A percentile compares a stretch with the other conserved stretches of the same genome.
Conservation (phyloP, 2,888 invertebrate species). For the Leptodirus hochenwartii region DNA sequence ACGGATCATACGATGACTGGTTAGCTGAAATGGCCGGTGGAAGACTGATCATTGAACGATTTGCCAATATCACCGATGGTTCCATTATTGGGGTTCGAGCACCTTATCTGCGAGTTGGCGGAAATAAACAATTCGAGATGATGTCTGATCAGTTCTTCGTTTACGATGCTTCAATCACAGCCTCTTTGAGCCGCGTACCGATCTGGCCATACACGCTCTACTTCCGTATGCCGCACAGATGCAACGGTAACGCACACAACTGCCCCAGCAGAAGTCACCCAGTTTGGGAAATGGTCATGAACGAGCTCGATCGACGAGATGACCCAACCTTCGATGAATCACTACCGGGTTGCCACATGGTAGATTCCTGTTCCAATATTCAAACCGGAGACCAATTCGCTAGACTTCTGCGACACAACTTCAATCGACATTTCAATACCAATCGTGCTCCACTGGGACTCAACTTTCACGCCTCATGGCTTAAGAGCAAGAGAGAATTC, state of each 20-base stretch:
- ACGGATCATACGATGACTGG: conserved; percentile 82
- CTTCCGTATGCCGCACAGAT: conserved; percentile 91
- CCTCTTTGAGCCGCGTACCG: conserved; percentile 72
- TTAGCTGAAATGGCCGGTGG: conserved; percentile 88
- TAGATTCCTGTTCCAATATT: conserved; percentile 86
- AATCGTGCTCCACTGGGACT: conserved; percentile 87
- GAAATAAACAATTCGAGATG: conserved; percentile 92
- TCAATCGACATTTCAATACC: conserved; percentile 81
- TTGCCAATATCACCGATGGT: conserved; percentile 82
- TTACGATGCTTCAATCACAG: conserved; percentile 88
- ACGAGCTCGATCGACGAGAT: conserved; percentile 82
- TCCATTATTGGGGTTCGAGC: conserved; percentile 79
- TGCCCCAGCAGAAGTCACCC: conserved; percentile 82
- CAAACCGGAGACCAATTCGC: conserved; percentile 82
- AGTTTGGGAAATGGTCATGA: conserved; percentile 95
- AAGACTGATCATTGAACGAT: conserved; percentile 69
- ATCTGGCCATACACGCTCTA: conserved; percentile 96
- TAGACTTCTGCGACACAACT: conserved; percentile 79
- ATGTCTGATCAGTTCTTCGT: conserved; percentile 91
- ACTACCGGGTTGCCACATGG: conserved; percentile 85
- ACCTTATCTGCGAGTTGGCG: conserved; percentile 78
- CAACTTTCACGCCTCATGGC: conserved; percentile 90
- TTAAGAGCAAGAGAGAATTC: conserved; percentile 86
- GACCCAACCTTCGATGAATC: conserved; percentile 89
- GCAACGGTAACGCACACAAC: conserved; percentile 85